Conservation (phyloP, 2,113 vertebrate genomes). For the Labrus mixtus region DNA sequence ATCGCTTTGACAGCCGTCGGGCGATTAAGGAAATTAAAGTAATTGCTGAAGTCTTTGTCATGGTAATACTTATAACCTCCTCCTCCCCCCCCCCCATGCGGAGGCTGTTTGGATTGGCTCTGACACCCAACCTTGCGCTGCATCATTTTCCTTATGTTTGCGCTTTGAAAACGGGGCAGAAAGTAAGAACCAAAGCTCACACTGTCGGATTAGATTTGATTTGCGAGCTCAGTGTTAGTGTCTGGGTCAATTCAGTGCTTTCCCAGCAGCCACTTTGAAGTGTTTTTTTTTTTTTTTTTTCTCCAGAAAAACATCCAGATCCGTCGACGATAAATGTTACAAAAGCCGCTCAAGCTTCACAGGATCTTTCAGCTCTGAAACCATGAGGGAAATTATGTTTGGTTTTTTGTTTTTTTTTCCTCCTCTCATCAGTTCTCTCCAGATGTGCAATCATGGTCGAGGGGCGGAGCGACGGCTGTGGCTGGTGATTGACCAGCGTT, state of each 20-base stretch:
- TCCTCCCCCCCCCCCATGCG: slow-evolving; percentile 45
- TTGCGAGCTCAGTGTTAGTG: background rate
- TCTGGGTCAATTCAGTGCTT: background rate
- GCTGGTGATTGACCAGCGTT: slow-evolving; percentile 69
- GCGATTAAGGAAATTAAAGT: slow-evolving; percentile 77
- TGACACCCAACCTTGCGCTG: slow-evolving; percentile 47
- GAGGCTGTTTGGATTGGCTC: slow-evolving; percentile 45
- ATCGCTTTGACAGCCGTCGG: slow-evolving; percentile 67
- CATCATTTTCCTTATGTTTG: slow-evolving; percentile 41
- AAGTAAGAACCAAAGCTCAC: background rate
- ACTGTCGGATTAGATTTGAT: slow-evolving; percentile 29
- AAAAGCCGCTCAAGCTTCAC: slow-evolving; percentile 9
- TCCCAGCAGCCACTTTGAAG: slow-evolving; percentile 10
- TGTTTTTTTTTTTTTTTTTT: too few relatives aligned
- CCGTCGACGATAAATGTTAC: slow-evolving; percentile 8
- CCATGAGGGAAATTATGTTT: slow-evolving; percentile 28
- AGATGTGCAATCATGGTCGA: slow-evolving; percentile 56
- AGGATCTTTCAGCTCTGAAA: slow-evolving; percentile 15
- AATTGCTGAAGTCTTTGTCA: slow-evolving; percentile 73
- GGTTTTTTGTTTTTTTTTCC: too few relatives aligned
- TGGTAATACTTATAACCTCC: slow-evolving; percentile 59
- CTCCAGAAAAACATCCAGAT: background rate
- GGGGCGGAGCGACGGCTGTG: slow-evolving; percentile 35
- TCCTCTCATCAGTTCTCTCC: slow-evolving; percentile 40
- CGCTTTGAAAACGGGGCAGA: slow-evolving; percentile 17